Evolutionary conservation across 37 sponge, comb jelly and placozoan genomes (phyloP).

Genomic region (Mnemiopsis leidyi): DNA sequence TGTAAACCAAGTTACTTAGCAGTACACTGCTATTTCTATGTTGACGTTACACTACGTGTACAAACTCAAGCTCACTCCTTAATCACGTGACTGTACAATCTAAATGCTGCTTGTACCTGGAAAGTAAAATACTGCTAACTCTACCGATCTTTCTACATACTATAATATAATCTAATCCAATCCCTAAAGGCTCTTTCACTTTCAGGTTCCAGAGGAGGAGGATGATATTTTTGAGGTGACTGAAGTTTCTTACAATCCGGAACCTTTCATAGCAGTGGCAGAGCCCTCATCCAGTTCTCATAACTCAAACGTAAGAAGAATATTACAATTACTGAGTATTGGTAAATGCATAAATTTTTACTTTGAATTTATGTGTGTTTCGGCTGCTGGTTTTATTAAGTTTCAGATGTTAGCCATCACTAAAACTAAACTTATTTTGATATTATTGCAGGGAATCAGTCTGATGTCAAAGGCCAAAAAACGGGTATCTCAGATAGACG

Average conservation of each 20-base stretch:
- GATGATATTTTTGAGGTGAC: conserved; percentile 23
- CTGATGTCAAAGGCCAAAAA: not conserved
- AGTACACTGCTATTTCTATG: not conserved
- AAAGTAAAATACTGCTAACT: too few species aligned
- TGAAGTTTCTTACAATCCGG: conserved; percentile 37
- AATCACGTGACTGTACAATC: too few species aligned
- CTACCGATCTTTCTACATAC: too few species aligned
- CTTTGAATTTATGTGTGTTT: too few species aligned
- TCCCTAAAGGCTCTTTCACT: too few species aligned
- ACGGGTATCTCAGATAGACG: conserved; percentile 31
- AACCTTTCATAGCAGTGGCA: not conserved
- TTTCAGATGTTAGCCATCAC: too few species aligned
- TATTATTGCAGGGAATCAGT: not conserved
- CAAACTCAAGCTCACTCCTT: not conserved
- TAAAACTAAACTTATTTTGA: not conserved
- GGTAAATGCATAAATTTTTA: too few species aligned
- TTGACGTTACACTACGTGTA: not conserved
- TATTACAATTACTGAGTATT: too few species aligned
- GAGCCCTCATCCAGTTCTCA: not conserved
- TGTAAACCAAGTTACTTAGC: not conserved
- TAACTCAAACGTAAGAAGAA: too few species aligned
- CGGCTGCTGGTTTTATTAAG: too few species aligned
- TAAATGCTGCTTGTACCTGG: too few species aligned
- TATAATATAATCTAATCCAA: too few species aligned
- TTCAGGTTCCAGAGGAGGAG: conserved; percentile 21